Evolutionary conservation across 1,140 invertebrate species (phyloP), one percentile per base, ranked within the genome.

Genomic region (Drosophila pallidifrons): DNA sequence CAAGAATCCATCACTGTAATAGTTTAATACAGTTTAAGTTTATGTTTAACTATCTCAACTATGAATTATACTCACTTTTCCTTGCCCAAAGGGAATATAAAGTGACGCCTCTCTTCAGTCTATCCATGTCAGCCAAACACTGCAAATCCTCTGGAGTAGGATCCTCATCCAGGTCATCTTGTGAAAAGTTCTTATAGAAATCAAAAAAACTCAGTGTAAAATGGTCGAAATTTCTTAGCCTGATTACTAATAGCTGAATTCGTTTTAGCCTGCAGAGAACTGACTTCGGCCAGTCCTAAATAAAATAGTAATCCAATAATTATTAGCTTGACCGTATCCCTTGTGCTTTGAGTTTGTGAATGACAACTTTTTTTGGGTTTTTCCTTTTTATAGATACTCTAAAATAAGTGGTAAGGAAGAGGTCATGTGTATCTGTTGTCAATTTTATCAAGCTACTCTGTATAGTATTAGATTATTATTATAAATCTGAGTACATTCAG

Each of bases 1-100:
- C 81, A 90, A 1, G 81, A 59, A 64, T 90, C 77, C 5, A 89
- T n/a, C 68, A 85, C 83, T 88, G 0, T 10, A 13, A 45, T 25
- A 8, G 7, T 20, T 3, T 6, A 7, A 10, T 15, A n/a, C 11
- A 30, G 1, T n/a, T 49, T 10, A 0, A 1, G 10, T 43, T n/a
- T n/a, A n/a, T n/a, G n/a, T n/a, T n/a, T 3, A 5, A 38, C 3
- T 11, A 11, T 38, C 7, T 38, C 20, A 11, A 7, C 1, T 1
- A 10, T 0, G 1, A 8, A 1, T 6, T 2, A 11, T 1, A 71
- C 73, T 61, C 47, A 81, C 69, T 82, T 55, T 16, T 70, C 5
- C 74, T 5, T 1, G 73, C 16, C 66, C 59, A 70, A 1, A 52
- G 0, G 0, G 28, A 63, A 8, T 51, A 16, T 25, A 25, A 20